These are phyloP conservation scores for Monochamus alternatus DNA, from an alignment of 2,888 invertebrate species.

Conservation along the genomic window DNA sequence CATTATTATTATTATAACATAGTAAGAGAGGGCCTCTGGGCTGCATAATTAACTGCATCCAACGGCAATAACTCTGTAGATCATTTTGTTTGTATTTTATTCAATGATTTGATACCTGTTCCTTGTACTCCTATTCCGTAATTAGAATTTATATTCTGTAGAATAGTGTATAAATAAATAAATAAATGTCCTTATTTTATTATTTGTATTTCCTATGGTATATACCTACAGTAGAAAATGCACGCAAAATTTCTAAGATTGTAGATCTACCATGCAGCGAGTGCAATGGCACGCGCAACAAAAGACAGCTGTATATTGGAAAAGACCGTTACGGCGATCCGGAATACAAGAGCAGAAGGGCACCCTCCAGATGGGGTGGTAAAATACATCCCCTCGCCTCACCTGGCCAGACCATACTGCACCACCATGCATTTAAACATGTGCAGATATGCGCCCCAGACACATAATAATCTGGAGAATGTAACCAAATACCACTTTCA, in stretches of 20 bases:
- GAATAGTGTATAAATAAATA: too few relatives aligned
- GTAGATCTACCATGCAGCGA: slow-evolving; percentile 20
- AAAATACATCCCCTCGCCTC: slow-evolving; percentile 51
- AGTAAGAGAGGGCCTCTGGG: too few relatives aligned
- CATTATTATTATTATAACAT: too few relatives aligned
- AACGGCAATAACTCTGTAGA: too few relatives aligned
- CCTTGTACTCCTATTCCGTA: too few relatives aligned
- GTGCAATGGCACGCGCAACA: slow-evolving; percentile 54
- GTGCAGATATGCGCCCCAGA: slow-evolving; percentile 39
- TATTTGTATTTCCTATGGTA: too few relatives aligned
- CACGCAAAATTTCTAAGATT: slow-evolving; percentile 15
- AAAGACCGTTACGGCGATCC: slow-evolving; percentile 59
- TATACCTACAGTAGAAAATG: not conserved
- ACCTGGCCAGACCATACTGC: slow-evolving; percentile 55
- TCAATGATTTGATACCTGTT: too few relatives aligned
- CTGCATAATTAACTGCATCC: too few relatives aligned
- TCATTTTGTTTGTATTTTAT: too few relatives aligned
- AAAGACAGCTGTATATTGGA: slow-evolving; percentile 58
- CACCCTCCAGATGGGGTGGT: slow-evolving; percentile 53
- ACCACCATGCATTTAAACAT: slow-evolving; percentile 41
- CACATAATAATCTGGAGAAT: slow-evolving; percentile 21
- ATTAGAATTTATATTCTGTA: too few relatives aligned
- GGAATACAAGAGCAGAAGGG: slow-evolving; percentile 52
- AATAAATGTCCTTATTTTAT: too few relatives aligned
- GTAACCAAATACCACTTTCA: slow-evolving; percentile 29